Conservation (phyloP, 2,113 vertebrate genomes). For the Columba livia region DNA sequence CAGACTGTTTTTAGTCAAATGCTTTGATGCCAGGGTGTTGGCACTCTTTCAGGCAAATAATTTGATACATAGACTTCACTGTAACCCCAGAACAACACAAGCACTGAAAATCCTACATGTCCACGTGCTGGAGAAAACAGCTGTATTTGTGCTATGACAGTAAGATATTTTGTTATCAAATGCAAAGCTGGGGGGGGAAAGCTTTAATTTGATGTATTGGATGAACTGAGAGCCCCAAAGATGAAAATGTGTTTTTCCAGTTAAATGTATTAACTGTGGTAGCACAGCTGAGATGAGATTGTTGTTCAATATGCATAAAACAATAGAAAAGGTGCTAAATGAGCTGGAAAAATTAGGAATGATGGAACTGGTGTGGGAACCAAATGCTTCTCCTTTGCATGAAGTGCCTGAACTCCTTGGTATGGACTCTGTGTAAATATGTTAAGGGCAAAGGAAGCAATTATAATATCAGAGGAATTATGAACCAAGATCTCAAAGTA, state of each 20-base stretch:
- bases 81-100: background rate
- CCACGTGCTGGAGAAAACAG: background rate
- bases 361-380: background rate
- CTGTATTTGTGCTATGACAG: background rate
- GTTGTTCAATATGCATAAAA: constrained; percentile 30
- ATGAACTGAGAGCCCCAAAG: background rate
- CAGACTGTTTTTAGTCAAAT: background rate
- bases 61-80: background rate
- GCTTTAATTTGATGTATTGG: background rate
- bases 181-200: background rate
- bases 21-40: background rate
- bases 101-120: constrained; percentile 30
- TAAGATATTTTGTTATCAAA: background rate
- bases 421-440: background rate
- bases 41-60: background rate
- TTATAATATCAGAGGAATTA: background rate
- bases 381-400: constrained; percentile 3
- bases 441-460: background rate
- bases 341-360: constrained; percentile 32
- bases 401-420: constrained; percentile 4
- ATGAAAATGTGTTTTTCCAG: constrained; percentile 34
- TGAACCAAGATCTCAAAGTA: background rate
- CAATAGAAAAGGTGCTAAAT: constrained; percentile 20
- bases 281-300: constrained; percentile 17
- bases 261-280: constrained; percentile 10